Base-by-base conservation (phyloP, 2,888 invertebrate species). In the Cerceris rybyensis region DNA sequence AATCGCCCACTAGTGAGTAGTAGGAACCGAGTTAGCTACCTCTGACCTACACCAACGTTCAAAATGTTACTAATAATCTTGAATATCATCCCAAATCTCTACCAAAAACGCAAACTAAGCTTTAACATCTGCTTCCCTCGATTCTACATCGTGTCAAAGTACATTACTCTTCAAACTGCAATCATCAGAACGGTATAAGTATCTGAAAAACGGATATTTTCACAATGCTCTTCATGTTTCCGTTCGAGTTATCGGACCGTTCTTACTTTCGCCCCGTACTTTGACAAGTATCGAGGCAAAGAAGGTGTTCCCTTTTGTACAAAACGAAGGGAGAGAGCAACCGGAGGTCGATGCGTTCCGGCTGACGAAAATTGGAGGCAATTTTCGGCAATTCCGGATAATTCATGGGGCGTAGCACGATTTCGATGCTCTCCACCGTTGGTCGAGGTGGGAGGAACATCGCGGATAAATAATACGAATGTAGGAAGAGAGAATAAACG, bases 311-410 rank as follows among this genome's bases (percentile, higher is more conserved):
- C 55, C 61, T 50, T 66, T 57, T 16, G 41, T 39, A 28, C 61
- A 54, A 46, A 49, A 55, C 28, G 58, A 54, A 14, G 63, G 59
- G 14, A 54, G 49, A 11, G 69, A 52, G 42, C 63, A 17, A 46
- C 16, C 55, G 54, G 55, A 9, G 54, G 43, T 28, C 64, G 64
- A 64, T 69, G 68, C 39, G 72, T 49, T 64, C 65, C 66, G 67
- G 66, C 64, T 68, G 70, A 77, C 79, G 76, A 77, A 84, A 83
- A 84, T 81, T 83, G 80, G 65, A 54, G 69, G 72, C 78, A 84
- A 84, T 84, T 82, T 80, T 75, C 80, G 84, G 80, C 78, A 83
- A 83, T 84, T 80, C 66, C 81, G 71, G 75, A 70, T 84, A 84
- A 83, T 84, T 84, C 84, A 75, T 71, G 69, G 81, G 75, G 77